Evolutionary conservation across 2,797 vertebrate species (phyloP).

Genomic region (Gymnothorax javanicus): DNA sequence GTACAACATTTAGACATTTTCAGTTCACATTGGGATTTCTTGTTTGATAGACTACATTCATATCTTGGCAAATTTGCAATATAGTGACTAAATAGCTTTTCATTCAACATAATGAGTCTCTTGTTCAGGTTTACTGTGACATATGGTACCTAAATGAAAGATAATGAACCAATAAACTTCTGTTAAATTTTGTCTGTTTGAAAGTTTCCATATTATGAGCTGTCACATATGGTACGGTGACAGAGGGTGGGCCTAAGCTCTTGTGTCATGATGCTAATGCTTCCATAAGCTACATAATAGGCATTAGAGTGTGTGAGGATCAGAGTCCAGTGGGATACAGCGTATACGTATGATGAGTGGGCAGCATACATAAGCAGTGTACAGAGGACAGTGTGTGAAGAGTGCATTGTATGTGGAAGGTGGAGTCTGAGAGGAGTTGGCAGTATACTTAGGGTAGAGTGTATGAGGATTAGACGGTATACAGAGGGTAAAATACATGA

Average conservation of each 20-base stretch:
- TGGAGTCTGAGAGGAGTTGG: too few species aligned
- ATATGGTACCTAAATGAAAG: neutral
- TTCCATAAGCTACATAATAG: neutral
- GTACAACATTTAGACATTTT: neutral
- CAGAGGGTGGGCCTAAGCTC: neutral
- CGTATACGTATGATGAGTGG: too few species aligned
- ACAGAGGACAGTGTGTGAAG: too few species aligned
- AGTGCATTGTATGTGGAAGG: too few species aligned
- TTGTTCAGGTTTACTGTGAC: neutral
- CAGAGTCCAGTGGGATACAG: too few species aligned
- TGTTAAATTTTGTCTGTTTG: neutral
- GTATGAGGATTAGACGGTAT: too few species aligned
- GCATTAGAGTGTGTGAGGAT: too few species aligned
- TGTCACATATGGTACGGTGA: neutral
- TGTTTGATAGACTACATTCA: neutral
- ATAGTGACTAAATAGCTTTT: neutral
- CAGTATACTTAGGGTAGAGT: too few species aligned
- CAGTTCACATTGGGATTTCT: neutral
- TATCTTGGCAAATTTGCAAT: neutral
- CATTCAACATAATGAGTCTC: neutral
- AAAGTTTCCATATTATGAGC: neutral
- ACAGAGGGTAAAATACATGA: too few species aligned
- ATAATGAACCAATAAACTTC: neutral
- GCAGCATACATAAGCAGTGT: too few species aligned
- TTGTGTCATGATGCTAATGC: constrained; percentile 20